phyloP scores from a whole-genome alignment of 2,888 invertebrate genomes.

The Luperina testacea region DNA sequence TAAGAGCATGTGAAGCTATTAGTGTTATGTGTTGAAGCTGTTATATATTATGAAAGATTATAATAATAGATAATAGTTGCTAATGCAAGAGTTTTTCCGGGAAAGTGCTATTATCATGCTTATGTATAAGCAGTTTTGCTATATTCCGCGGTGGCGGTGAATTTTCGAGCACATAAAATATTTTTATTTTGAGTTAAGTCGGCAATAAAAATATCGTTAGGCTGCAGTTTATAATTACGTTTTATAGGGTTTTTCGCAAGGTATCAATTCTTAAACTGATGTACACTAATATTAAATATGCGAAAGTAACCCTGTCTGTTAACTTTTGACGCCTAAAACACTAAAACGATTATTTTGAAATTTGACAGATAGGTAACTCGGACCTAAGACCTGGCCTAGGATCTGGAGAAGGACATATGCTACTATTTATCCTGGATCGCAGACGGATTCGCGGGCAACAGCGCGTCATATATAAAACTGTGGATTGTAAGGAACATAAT shows the following conservation, averaged over 20 bases:
- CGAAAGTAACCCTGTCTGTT: too few relatives aligned
- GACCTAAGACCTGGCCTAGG: neutral
- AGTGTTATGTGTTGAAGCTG: constrained; percentile 26
- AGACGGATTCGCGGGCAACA: neutral
- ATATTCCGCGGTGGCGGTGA: neutral
- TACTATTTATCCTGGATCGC: neutral
- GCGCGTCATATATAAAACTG: neutral
- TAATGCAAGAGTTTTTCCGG: constrained; percentile 18
- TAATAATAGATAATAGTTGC: neutral
- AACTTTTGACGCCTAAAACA: too few relatives aligned
- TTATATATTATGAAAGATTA: constrained; percentile 10
- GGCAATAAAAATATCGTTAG: neutral
- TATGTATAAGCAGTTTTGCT: neutral
- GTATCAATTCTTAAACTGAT: neutral
- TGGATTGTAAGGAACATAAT: neutral
- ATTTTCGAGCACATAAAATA: neutral
- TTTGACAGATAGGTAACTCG: neutral
- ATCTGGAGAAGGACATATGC: neutral
- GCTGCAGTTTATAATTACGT: neutral
- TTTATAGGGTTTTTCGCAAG: neutral
- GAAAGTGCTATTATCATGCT: neutral
- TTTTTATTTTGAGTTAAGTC: neutral
- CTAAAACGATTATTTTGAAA: too few relatives aligned
- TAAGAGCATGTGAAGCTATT: constrained; percentile 24
- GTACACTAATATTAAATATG: neutral